phyloP scores from a whole-genome alignment of 37 sponge, comb jelly and placozoan genomes.

The Aplysina aerophoba region DNA sequence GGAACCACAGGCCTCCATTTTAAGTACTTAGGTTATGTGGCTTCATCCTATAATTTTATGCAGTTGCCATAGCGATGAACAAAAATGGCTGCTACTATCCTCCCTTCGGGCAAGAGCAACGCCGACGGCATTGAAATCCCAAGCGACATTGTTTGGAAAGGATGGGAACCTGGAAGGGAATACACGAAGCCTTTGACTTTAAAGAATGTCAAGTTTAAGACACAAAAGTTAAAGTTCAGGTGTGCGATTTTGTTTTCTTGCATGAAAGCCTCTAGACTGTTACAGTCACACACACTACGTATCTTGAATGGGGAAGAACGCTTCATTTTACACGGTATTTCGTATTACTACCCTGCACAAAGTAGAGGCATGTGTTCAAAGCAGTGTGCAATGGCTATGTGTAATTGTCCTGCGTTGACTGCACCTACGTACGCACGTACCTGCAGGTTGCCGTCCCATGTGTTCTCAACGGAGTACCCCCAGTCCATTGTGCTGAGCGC shows the following conservation, averaged over 20 bases:
- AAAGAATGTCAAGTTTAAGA: conserved; percentile 85
- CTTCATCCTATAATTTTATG: too few relatives aligned
- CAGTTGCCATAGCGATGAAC: not conserved
- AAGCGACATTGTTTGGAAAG: conserved; percentile 64
- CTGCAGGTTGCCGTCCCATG: conserved; percentile 73
- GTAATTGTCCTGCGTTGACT: not conserved
- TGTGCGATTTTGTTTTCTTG: conserved; percentile 29
- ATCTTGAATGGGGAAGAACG: too few relatives aligned
- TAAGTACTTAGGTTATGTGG: too few relatives aligned
- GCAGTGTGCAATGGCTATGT: not conserved
- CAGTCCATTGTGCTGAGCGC: conserved; percentile 84
- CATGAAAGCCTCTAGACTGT: not conserved
- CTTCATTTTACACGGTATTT: too few relatives aligned
- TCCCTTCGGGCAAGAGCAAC: conserved; percentile 1
- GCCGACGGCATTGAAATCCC: conserved; percentile 77
- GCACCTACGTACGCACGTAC: too few relatives aligned
- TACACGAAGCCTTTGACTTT: conserved; percentile 90
- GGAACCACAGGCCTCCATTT: too few relatives aligned
- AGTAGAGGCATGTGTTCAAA: too few relatives aligned
- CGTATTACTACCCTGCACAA: too few relatives aligned
- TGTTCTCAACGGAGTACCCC: conserved; percentile 79
- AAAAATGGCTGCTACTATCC: conserved; percentile 7
- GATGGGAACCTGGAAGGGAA: conserved; percentile 97
- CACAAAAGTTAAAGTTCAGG: conserved; percentile 87
- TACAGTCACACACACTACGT: too few relatives aligned